A percentile compares a stretch with the other conserved stretches of the same genome.
phyloP scores from a whole-genome alignment of 2,888 invertebrate genomes.

The Melanargia galathea region DNA sequence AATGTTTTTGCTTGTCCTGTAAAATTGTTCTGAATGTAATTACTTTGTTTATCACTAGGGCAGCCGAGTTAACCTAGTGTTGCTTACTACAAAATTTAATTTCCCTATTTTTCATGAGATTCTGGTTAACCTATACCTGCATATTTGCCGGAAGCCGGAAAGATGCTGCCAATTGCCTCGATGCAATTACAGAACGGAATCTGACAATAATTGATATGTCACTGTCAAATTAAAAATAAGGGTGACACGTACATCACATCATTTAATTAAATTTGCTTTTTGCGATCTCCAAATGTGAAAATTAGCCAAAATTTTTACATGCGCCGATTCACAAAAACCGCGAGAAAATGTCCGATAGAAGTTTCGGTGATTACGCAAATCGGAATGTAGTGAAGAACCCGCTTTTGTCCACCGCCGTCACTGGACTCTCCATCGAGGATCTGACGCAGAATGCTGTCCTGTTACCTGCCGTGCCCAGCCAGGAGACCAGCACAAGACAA shows the following conservation, averaged over 20 bases:
- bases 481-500: slow-evolving; percentile 65
- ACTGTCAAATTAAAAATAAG: slow-evolving; percentile 66
- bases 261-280: slow-evolving; percentile 75
- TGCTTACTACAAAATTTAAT: no score
- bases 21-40: no score
- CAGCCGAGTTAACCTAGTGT: no score
- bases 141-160: no score
- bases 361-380: slow-evolving; percentile 72
- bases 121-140: no score
- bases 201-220: not conserved
- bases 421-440: slow-evolving; percentile 87
- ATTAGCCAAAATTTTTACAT: slow-evolving; percentile 66
- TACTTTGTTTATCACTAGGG: no score
- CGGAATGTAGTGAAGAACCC: slow-evolving; percentile 84
- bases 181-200: not conserved
- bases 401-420: slow-evolving; percentile 87
- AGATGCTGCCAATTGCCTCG: not conserved
- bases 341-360: slow-evolving; percentile 72
- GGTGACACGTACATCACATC: slow-evolving; percentile 77
- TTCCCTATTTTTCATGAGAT: no score
- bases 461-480: slow-evolving; percentile 83
- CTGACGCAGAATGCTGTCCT: slow-evolving; percentile 87
- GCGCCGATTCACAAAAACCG: slow-evolving; percentile 53
- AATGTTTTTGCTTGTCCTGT: no score
- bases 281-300: slow-evolving; percentile 79